phyloP scores from a whole-genome alignment of 2,888 invertebrate genomes.

The Pogonocherus hispidulus region DNA sequence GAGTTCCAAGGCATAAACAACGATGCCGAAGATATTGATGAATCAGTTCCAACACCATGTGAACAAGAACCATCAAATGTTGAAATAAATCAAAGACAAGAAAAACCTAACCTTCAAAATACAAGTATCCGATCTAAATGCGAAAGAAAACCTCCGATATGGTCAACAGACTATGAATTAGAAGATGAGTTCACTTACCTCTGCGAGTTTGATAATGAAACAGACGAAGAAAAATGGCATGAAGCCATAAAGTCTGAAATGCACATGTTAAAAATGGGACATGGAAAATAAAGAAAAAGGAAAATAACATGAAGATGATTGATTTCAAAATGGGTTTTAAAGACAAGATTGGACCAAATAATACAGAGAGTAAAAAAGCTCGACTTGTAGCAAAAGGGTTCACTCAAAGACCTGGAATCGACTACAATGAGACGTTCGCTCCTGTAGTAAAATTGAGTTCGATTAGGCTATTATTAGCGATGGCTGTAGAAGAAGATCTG shows the following conservation, averaged over 20 bases:
- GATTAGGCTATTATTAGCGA: neutral
- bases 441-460: neutral
- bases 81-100: neutral
- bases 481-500: neutral
- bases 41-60: too few species aligned
- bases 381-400: neutral
- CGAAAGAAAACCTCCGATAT: neutral
- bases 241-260: neutral
- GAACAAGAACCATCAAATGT: too few species aligned
- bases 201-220: neutral
- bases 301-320: neutral
- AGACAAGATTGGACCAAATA: neutral
- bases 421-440: neutral
- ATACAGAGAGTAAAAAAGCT: constrained; percentile 1
- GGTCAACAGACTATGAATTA: neutral
- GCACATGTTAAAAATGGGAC: neutral
- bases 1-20: too few species aligned
- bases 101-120: neutral
- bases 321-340: constrained; percentile 7
- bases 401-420: neutral
- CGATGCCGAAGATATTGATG: too few species aligned
- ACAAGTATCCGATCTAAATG: neutral
- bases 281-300: neutral
- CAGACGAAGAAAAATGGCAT: neutral
- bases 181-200: neutral